Base-by-base conservation (phyloP, 2,797 vertebrate genomes). In the Phoeniculus purpureus region DNA sequence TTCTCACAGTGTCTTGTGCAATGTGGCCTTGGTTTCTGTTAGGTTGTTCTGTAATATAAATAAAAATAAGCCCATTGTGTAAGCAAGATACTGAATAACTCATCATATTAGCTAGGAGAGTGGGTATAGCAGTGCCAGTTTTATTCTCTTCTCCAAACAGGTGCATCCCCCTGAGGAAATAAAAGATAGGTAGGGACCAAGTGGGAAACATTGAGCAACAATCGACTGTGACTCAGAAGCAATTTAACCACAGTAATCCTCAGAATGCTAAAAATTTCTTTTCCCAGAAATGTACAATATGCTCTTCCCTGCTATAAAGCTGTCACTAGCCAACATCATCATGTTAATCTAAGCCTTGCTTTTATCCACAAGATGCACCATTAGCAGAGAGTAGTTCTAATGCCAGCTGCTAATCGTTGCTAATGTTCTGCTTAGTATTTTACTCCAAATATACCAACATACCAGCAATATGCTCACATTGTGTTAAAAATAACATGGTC, bases 171-270 rank as follows among this genome's bases (percentile, higher is more conserved):
- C 6, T 32, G 84, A 86, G 91, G 73, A 89, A 90, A 86, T 81
- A 77, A 70, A 85, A 88, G 64, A 32, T 32, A 79, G 73, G 76
- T 78, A 93, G 67, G 40, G 40, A 67, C 68, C 45, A 74, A 88
- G 27, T 37, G 43, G 62, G 58, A 93, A 88, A 60, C 51, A 75
- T 0, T 71, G 66, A 87, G 59, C 71, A 92, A 25, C 31, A 79
- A 34, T 12, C 0, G 3, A 45, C 31, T 48, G 65, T 94, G 89
- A 91, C 79, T 96, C 83, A 68, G 79, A 82, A 80, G 77, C 74
- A 79, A 60, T 91, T 94, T 92, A 90, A 82, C 78, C 31, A 83
- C 85, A 87, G 51, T 71, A 89, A 84, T 87, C 37, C 62, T 29
- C 9, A 32, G 15, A 52, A 58, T 50, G 81, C 61, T 85, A 32